Conservation (phyloP, 2,113 vertebrate genomes). For the Oenanthe melanoleuca region DNA sequence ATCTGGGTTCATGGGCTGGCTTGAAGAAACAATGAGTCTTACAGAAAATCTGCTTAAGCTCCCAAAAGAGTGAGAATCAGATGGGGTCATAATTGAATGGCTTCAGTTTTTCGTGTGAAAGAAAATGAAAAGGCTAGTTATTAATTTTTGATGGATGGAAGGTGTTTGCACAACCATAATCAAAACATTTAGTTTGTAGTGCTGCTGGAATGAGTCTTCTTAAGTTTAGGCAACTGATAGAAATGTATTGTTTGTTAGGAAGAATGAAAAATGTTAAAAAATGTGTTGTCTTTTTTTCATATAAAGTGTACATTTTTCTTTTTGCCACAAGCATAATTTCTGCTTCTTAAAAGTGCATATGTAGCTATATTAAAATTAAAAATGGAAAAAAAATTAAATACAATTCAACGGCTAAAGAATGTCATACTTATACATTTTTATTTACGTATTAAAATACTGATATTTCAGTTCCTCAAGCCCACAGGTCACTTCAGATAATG, state of each 20-base stretch:
- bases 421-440: background rate
- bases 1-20: background rate
- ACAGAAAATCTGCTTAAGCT: background rate
- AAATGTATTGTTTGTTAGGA: background rate
- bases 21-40: background rate
- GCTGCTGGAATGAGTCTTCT: background rate
- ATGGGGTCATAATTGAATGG: background rate
- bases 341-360: background rate
- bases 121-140: background rate
- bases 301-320: background rate
- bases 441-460: background rate
- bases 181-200: background rate
- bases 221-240: background rate
- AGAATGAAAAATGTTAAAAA: background rate
- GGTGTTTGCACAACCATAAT: background rate
- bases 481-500: background rate
- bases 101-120: background rate
- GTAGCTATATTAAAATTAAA: background rate
- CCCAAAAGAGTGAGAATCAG: background rate
- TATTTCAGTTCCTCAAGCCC: background rate
- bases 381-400: background rate
- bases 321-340: background rate
- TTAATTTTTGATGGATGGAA: background rate
- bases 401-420: background rate
- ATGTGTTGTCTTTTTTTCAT: background rate